Evolutionary conservation across 2,113 vertebrate genomes (phyloP).

Genomic region (Salvelinus fontinalis): DNA sequence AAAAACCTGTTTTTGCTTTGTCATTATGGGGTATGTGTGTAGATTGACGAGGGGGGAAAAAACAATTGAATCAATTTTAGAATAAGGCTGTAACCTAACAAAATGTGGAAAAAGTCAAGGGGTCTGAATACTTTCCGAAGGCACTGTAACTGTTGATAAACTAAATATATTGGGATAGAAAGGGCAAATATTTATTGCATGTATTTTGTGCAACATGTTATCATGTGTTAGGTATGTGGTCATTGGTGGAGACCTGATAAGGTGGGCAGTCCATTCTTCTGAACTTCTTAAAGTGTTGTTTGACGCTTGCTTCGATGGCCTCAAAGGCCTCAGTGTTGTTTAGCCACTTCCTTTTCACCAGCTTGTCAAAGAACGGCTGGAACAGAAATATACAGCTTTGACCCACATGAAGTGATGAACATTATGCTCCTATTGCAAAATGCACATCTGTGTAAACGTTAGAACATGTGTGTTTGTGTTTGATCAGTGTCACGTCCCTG

Average conservation of each 20-base stretch:
- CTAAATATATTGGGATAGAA: neutral
- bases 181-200: too few relatives aligned
- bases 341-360: constrained; percentile 89
- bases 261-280: constrained; percentile 83
- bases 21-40: too few relatives aligned
- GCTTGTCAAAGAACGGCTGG: constrained; percentile 86
- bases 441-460: neutral
- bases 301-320: constrained; percentile 79
- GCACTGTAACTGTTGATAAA: neutral
- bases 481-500: too few relatives aligned
- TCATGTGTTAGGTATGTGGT: neutral
- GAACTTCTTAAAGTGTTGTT: constrained; percentile 82
- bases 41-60: too few relatives aligned
- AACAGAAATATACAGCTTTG: constrained; percentile 22
- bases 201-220: neutral
- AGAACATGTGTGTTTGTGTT: neutral
- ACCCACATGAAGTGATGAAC: neutral
- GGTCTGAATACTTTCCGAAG: too few relatives aligned
- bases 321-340: constrained; percentile 83
- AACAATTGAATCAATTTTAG: too few relatives aligned
- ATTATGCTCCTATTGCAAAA: neutral
- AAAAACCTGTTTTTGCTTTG: too few relatives aligned
- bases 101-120: too few relatives aligned
- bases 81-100: too few relatives aligned
- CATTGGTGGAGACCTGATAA: constrained; percentile 77